Percentiles rank a stretch among this genome's conserved stretches.
Evolutionary conservation across 2,797 vertebrate genomes (phyloP).

Genomic region (Peromyscus melanophrys): DNA sequence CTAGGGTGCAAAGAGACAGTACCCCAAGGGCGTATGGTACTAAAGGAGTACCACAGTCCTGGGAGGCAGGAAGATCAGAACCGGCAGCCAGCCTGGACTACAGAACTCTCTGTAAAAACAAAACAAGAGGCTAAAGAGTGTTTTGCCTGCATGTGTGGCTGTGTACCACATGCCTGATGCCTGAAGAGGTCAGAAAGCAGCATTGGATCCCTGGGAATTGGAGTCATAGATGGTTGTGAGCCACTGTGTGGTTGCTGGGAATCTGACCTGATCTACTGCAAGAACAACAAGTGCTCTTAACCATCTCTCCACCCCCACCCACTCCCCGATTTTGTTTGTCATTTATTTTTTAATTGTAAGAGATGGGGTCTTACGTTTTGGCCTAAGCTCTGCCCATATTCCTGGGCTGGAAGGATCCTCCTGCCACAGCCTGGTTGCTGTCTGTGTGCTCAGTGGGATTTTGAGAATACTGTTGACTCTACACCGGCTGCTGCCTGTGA

Average conservation of each 20-base stretch:
- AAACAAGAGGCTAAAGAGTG: not conserved
- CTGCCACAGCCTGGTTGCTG: not conserved
- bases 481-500: not conserved
- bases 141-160: not conserved
- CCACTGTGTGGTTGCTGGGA: not conserved
- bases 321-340: not conserved
- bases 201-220: not conserved
- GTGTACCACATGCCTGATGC: not conserved
- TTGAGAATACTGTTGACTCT: not conserved
- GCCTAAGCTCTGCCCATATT: not conserved
- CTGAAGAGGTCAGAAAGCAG: not conserved
- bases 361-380: not conserved
- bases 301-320: not conserved
- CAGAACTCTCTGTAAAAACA: not conserved
- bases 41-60: not conserved
- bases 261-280: not conserved
- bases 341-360: not conserved
- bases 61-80: not conserved
- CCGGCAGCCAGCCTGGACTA: not conserved
- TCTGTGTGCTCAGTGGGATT: not conserved
- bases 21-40: not conserved
- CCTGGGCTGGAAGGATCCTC: not conserved
- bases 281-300: not conserved
- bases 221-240: not conserved
- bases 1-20: not conserved